Evolutionary conservation across 2,888 invertebrate genomes (phyloP), one percentile per base, ranked within the genome.

Genomic region (Ferrisia virgata): DNA sequence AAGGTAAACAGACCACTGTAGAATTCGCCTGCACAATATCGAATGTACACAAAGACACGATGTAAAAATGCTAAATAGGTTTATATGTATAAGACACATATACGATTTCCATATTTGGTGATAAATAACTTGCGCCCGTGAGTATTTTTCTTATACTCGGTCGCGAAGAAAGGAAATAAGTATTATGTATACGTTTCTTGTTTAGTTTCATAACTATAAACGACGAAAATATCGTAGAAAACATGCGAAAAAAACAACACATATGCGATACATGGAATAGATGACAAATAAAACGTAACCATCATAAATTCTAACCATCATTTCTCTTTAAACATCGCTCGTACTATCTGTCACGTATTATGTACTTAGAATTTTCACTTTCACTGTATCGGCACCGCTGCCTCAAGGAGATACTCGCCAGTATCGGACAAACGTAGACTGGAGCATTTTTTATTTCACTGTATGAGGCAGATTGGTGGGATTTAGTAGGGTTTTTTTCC

Each of bases 331-430:
- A 58, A 25, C 58, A 13, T 58, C 58, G 58, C 6, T 58, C 58
- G 58, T 58, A 58, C 58, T 58, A 58, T 25, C 58, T 58, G 58
- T 58, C 58, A 58, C 58, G 58, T 58, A 58, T 58, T 58, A 58
- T 58, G 58, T 58, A 58, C 25, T 58, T 58, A 25, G 58, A 58
- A 58, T 25, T 58, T 58, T 25, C 58, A 58, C 58, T 58, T 58
- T 58, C 25, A 15, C 58, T 58, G 25, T 58, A 58, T 58, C 58
- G 58, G 58, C 58, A 25, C 58, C 58, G 58, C 40, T 9, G 40
- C n/a, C n/a, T 47, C 47, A n/a, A 11, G 22, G 6, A 58, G 58
- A 25, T 22, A 58, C 25, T 13, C 25, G 25, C 9, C 25, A 58
- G 58, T 13, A 25, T 58, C 58, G 58, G 58, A 58, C 25, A 25